Conservation (phyloP, 2,113 vertebrate genomes). For the Periophthalmus modestus region DNA sequence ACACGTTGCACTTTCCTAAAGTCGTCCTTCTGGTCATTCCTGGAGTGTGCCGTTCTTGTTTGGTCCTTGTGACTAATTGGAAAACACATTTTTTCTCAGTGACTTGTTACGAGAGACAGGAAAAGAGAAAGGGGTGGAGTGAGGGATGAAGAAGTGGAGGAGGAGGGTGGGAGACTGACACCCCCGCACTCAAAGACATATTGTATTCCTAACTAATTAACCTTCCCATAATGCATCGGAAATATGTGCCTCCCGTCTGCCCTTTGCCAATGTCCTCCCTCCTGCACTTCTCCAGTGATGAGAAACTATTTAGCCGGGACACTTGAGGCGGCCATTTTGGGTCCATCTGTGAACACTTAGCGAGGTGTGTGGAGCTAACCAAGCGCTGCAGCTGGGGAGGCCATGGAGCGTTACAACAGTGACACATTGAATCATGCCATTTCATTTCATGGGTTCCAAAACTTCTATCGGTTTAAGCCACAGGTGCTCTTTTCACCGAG, state of each 20-base stretch:
- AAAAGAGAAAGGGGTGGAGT: slow-evolving; percentile 35
- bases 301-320: slow-evolving; percentile 35
- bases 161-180: slow-evolving; percentile 33
- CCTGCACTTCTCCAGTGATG: slow-evolving; percentile 31
- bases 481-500: no score
- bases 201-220: slow-evolving; percentile 58
- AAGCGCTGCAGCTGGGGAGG: slow-evolving; percentile 24
- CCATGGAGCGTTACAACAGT: slow-evolving; percentile 33
- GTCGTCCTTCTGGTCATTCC: slow-evolving; percentile 14
- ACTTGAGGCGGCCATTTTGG: slow-evolving; percentile 33
- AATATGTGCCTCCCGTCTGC: slow-evolving; percentile 47
- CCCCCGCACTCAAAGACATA: slow-evolving; percentile 48
- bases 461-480: not conserved
- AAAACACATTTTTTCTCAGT: slow-evolving; percentile 71
- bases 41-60: slow-evolving; percentile 24
- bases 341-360: slow-evolving; percentile 66
- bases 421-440: slow-evolving; percentile 11
- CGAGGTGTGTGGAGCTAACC: slow-evolving; percentile 56
- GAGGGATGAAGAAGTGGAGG: not conserved
- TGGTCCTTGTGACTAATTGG: slow-evolving; percentile 65
- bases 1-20: not conserved
- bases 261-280: slow-evolving; percentile 5
- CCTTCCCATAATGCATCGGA: slow-evolving; percentile 34
- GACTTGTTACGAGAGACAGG: slow-evolving; percentile 56
- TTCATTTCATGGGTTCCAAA: not conserved